Base-by-base conservation (phyloP, 2,113 vertebrate species). In the Nanger granti region DNA sequence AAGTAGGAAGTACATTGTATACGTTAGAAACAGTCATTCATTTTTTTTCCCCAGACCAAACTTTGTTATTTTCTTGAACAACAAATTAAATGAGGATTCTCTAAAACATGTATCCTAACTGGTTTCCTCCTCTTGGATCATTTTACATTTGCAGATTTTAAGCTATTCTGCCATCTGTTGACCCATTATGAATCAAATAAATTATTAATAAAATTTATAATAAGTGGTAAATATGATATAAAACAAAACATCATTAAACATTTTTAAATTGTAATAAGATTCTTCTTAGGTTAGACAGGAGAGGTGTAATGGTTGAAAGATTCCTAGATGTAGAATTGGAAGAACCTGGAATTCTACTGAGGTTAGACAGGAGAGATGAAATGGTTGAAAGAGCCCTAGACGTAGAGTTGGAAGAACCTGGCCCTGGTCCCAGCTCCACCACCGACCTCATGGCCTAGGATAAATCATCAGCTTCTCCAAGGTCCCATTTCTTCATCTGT, bases 111-210 rank as follows among this genome's bases (percentile, higher is more conserved):
- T 94, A 95, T 54, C 87, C 94, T 96, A 95, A 93, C 84, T 87
- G 90, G 95, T 85, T 92, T 97, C 69, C 80, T 97, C 47, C 84
- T 91, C 82, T 64, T 14, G 60, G 49, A 83, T 95, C 73, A 94
- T 59, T 95, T 93, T 97, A 95, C 7, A 85, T 37, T 80, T 96
- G 83, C 64, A 89, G 85, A 91, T 89, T 92, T 97, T 97, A 96
- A 96, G 91, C 69, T 87, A 88, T 93, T 92, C 97, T 90, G 76
- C 79, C 96, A 97, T 97, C 94, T 96, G 92, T 64, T 97, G 55
- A 66, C 49, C 64, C 64, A 97, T 90, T 87, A 93, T 87, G 91
- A 95, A 55, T 76, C 76, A 91, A 95, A 89, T 84, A 91, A 95
- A 92, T 98, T 93, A 95, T 95, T 96, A 96, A 95, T 93, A 95